Percentiles rank a stretch among this genome's conserved stretches.
These are phyloP conservation scores for Lutjanus erythropterus DNA, from an alignment of 2,113 vertebrate species.

Conservation along the genomic window DNA sequence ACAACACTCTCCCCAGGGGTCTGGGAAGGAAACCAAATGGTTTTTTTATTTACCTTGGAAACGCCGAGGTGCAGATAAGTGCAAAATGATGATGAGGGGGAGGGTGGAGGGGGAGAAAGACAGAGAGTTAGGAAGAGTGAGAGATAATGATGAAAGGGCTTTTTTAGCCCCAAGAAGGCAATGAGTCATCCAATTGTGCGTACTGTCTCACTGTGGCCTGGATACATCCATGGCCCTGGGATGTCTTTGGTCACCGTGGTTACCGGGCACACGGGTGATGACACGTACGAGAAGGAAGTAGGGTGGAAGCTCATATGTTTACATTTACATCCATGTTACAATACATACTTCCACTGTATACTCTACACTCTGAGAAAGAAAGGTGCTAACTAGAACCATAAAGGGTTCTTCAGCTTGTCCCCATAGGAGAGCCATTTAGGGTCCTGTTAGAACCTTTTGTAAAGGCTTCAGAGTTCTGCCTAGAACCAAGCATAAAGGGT, in stretches of 20 bases:
- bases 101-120: neutral
- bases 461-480: no score
- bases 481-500: no score
- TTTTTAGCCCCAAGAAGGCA: slow-evolving; percentile 67
- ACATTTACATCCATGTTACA: slow-evolving; percentile 57
- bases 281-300: slow-evolving; percentile 35
- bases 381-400: no score
- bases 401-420: no score
- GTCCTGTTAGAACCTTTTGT: no score
- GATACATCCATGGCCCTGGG: slow-evolving; percentile 51
- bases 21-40: slow-evolving; percentile 33
- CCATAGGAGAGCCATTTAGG: no score
- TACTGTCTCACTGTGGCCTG: slow-evolving; percentile 73
- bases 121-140: slow-evolving; percentile 29
- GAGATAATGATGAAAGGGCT: slow-evolving; percentile 66
- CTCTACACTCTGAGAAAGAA: no score
- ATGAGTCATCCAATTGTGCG: slow-evolving; percentile 71
- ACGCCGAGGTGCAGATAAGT: slow-evolving; percentile 46
- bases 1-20: slow-evolving; percentile 39
- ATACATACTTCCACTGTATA: neutral
- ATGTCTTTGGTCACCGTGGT: slow-evolving; percentile 70
- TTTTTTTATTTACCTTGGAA: slow-evolving; percentile 68
- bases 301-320: slow-evolving; percentile 53
- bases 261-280: slow-evolving; percentile 39
- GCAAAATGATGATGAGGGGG: slow-evolving; percentile 36